Conservation (phyloP, 2,113 vertebrate genomes). For the Uropsilus gracilis region DNA sequence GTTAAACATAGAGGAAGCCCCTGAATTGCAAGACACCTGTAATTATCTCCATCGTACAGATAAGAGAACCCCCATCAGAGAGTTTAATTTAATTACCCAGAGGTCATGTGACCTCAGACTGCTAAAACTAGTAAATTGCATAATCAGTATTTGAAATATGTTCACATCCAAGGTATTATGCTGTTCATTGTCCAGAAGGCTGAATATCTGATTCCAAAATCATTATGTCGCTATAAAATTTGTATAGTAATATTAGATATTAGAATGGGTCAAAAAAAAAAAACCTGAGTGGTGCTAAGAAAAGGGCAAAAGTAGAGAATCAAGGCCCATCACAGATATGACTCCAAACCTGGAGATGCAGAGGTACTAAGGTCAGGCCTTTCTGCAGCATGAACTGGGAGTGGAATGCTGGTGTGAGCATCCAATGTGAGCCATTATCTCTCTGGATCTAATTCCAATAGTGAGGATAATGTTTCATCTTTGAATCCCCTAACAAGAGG, state of each 20-base stretch:
- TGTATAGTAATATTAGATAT: background rate
- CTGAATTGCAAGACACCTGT: background rate
- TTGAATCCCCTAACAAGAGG: background rate
- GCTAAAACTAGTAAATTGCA: background rate
- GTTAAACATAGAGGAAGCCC: background rate
- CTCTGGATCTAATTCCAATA: background rate
- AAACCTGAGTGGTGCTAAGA: background rate
- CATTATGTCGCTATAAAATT: background rate
- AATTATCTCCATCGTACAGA: background rate
- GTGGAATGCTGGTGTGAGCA: background rate
- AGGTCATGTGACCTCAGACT: background rate
- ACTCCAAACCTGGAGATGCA: background rate
- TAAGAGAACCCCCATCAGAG: background rate
- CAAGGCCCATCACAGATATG: background rate
- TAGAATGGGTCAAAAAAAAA: background rate
- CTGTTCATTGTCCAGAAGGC: background rate
- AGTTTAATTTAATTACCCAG: background rate
- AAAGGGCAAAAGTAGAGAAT: background rate
- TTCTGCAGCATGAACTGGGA: background rate
- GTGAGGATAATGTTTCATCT: background rate
- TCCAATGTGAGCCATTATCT: rapidly evolving
- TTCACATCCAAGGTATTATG: background rate
- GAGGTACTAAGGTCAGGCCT: background rate
- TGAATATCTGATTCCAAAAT: background rate
- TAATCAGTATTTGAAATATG: background rate